Percentiles rank a stretch among this genome's conserved stretches.
Conservation (phyloP, 1,140 invertebrate genomes). For the Caenorhabditis brenneri region DNA sequence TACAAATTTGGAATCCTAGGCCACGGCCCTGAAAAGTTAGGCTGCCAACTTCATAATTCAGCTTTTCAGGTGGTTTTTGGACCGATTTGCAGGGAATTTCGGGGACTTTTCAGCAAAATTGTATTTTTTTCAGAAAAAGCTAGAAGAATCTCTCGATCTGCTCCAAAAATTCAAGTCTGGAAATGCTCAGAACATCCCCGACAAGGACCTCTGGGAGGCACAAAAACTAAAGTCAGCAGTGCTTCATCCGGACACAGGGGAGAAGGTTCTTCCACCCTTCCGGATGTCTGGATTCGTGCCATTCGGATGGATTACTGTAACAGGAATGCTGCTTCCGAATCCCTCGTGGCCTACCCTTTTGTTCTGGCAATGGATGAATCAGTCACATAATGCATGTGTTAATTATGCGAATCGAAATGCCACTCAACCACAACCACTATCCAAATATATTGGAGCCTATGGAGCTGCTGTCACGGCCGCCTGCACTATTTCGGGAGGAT, state of each 20-base stretch:
- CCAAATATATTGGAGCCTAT: constrained; percentile 73
- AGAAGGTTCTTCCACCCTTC: constrained; percentile 74
- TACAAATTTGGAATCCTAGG: too few species aligned
- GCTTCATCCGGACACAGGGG: constrained; percentile 74
- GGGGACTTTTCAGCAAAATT: not conserved
- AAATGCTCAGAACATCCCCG: constrained; percentile 60
- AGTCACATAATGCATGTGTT: constrained; percentile 74
- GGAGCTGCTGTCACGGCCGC: constrained; percentile 65
- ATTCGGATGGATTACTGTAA: constrained; percentile 74
- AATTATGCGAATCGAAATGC: constrained; percentile 75
- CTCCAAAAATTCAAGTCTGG: constrained; percentile 71
- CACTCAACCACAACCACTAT: constrained; percentile 72
- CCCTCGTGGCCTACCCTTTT: constrained; percentile 71
- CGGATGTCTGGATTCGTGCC: constrained; percentile 75
- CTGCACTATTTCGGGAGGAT: constrained; percentile 59
- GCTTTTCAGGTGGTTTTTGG: too few species aligned
- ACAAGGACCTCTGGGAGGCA: constrained; percentile 73
- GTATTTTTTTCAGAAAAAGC: constrained; percentile 69
- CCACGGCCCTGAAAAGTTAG: too few species aligned
- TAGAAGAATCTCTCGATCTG: constrained; percentile 71
- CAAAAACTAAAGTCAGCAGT: constrained; percentile 74
- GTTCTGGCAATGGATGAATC: constrained; percentile 75
- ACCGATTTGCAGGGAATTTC: too few species aligned
- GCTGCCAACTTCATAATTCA: too few species aligned
- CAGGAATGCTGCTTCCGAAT: constrained; percentile 74